Base-by-base conservation (phyloP, 1,140 invertebrate species). In the Sycobia sp. region DNA sequence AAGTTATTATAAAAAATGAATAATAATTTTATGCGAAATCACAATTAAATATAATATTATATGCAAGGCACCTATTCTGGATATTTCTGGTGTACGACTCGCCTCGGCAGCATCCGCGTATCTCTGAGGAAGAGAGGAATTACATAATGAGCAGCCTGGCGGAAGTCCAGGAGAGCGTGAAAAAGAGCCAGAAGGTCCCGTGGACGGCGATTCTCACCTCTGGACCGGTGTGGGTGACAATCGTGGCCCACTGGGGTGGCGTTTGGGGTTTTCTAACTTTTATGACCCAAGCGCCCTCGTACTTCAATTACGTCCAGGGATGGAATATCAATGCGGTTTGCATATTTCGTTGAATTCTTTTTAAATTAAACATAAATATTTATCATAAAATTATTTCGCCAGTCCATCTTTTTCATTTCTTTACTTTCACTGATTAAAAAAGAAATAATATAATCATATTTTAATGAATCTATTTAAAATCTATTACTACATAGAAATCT, bases 241-340 rank as follows among this genome's bases (percentile, higher is more conserved):
- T 90, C 44, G 71, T 89, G 1, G 86, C 88, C 0, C 91, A 96
- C 73, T 90, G 90, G 83, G 90, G 91, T 11, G 86, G 88, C 44
- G 87, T 91, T 69, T 97, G 93, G 92, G 91, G 91, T 2, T 86
- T 94, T 34, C 91, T 94, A 62, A 95, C 91, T 0, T 80, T 95
- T 50, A 87, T 95, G 74, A 92, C 91, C 1, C 88, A 93, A 69
- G 84, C 92, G 0, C 95, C 95, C 0, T 91, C 89, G 0, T 97
- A 95, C 74, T 89, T 97, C 72, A 90, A 89, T 60, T 87, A 90
- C 67, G 87, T 95, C 32, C 88, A 96, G 55, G 89, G 92, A 60
- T 93, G 90, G 84, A 86, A 92, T 67, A 89, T 95, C 18, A 84
- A 87, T 74, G 82, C 86, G 71, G 93, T 95, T 80, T 79, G 81